A percentile compares a stretch with the other conserved stretches of the same genome.
Conservation (phyloP, 2,888 invertebrate genomes). For the Temnothorax ravouxi region DNA sequence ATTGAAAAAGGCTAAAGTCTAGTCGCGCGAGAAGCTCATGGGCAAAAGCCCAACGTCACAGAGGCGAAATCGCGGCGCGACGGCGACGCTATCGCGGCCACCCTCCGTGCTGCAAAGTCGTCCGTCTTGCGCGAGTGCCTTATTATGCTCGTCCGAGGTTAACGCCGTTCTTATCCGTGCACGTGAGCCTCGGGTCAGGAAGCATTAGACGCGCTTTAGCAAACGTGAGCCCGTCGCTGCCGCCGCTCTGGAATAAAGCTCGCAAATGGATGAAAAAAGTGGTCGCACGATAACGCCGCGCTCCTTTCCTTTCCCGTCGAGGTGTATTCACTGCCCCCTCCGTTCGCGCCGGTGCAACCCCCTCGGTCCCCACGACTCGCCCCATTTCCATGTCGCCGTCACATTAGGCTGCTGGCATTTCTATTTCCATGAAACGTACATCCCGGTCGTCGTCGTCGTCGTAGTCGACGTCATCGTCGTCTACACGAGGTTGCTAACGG, state of each 20-base stretch:
- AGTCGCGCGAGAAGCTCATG: slow-evolving; percentile 17
- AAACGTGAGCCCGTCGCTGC: slow-evolving; percentile 30
- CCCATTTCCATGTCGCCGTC: slow-evolving; percentile 73
- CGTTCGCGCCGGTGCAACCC: slow-evolving; percentile 13
- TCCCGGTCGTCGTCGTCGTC: slow-evolving; percentile 55
- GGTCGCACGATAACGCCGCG: slow-evolving; percentile 70
- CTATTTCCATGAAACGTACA: slow-evolving; percentile 72
- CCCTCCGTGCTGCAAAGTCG: slow-evolving; percentile 62
- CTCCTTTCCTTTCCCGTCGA: slow-evolving; percentile 44
- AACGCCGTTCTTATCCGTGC: slow-evolving; percentile 64
- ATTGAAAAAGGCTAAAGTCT: slow-evolving; percentile 36
- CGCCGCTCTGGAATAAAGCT: slow-evolving; percentile 62
- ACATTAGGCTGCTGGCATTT: slow-evolving; percentile 75
- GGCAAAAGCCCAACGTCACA: slow-evolving; percentile 20
- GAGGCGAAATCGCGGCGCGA: slow-evolving; percentile 24
- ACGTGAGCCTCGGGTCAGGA: slow-evolving; percentile 57
- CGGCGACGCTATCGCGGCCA: slow-evolving; percentile 27
- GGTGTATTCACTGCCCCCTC: slow-evolving; percentile 40
- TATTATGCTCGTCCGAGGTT: slow-evolving; percentile 65
- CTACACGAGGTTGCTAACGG: slow-evolving; percentile 55
- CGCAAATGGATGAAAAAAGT: slow-evolving; percentile 76
- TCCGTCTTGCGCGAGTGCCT: slow-evolving; percentile 63
- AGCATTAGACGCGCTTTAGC: slow-evolving; percentile 56
- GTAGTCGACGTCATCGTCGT: slow-evolving; percentile 37
- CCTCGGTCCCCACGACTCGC: slow-evolving; percentile 44